Evolutionary conservation across 2,888 invertebrate species (phyloP), one percentile per base, ranked within the genome.

Genomic region (Idaea dimidiata): DNA sequence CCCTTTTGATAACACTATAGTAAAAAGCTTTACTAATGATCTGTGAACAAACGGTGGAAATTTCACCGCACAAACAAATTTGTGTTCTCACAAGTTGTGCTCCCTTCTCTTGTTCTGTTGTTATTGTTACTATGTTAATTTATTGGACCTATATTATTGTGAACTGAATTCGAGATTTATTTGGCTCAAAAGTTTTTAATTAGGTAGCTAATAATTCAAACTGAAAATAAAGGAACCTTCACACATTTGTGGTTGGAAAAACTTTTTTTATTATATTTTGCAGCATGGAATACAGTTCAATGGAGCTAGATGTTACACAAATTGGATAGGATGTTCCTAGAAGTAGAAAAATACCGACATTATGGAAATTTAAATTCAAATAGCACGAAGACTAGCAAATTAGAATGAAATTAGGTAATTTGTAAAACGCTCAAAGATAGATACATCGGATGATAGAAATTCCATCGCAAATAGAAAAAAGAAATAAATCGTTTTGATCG

Each of bases 401-500:
- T 43, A 1, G 14, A 43, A 43, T 43, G 43, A 43, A 43, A 43
- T 43, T 43, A 43, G 43, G 14, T 43, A 43, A 43, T 43, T 5
- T 43, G 43, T 43, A 43, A 43, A 43, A 43, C 43, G 14, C 43
- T 43, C 43, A 43, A 63, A 17, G 53, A 61, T 59, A 63, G 43
- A 64, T 59, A 43, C 8, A 43, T 43, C 43, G 43, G 43, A 43
- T 57, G 16, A n/a, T 57, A 53, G 53, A 62, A 71, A 67, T 67
- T 63, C 62, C 56, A 64, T 59, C 57, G 60, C 43, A 64, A 67
- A 61, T 62, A 67, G 57, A 62, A 62, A 65, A 43, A 43, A 14
- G 14, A 43, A 43, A 14, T 43, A 43, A n/a, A 43, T 43, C 14
- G 43, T 43, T 43, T 43, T 43, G 43, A 43, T 43, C 43, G 43